A percentile compares a stretch with the other conserved stretches of the same genome.
Conservation (phyloP, 2,113 vertebrate species). For the Tachysurus fulvidraco region DNA sequence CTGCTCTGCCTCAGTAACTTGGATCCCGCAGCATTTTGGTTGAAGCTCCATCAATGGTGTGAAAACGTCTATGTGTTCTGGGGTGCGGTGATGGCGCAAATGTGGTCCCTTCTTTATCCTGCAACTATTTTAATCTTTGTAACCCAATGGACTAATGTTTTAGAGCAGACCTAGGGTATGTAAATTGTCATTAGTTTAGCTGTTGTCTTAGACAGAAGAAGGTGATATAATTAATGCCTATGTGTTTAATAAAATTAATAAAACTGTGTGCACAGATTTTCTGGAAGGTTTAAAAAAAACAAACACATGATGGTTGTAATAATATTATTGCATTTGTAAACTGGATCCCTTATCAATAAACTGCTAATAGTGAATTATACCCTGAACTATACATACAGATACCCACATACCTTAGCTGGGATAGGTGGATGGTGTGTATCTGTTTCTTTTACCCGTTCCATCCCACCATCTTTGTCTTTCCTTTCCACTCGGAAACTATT, state of each 20-base stretch:
- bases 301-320: too few species aligned
- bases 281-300: too few species aligned
- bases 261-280: too few species aligned
- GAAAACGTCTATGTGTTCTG: not conserved
- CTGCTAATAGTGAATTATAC: not conserved
- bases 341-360: not conserved
- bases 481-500: constrained; percentile 51
- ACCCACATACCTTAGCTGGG: constrained; percentile 63
- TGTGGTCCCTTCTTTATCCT: not conserved
- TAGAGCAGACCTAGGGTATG: too few species aligned
- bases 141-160: not conserved
- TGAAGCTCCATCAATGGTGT: too few species aligned
- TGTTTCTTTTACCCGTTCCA: constrained; percentile 55
- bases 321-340: not conserved
- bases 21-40: not conserved
- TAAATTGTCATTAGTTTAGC: not conserved
- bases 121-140: not conserved
- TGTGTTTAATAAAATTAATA: not conserved
- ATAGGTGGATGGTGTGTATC: constrained; percentile 66
- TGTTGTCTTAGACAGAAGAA: not conserved
- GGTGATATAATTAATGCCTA: not conserved
- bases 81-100: not conserved
- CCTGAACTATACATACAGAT: constrained; percentile 45
- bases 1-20: not conserved
- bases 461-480: constrained; percentile 59